phyloP scores from a whole-genome alignment of 2,888 invertebrate genomes.

The Sphinx pinastri region DNA sequence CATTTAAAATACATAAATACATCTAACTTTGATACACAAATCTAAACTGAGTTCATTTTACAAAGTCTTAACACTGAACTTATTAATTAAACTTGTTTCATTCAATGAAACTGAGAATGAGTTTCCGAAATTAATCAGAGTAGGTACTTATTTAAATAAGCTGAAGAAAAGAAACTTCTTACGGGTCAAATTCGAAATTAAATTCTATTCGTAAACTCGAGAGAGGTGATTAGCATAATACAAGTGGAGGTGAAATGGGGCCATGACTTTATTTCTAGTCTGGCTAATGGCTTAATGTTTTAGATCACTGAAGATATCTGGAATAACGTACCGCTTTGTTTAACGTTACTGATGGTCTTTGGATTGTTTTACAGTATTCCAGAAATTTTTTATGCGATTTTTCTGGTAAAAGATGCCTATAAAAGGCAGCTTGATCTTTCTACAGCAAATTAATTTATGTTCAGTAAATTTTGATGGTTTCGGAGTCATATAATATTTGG shows the following conservation, averaged over 20 bases:
- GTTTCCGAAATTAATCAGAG: conserved; percentile 75
- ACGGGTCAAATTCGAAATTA: conserved; percentile 68
- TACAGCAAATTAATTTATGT: no score
- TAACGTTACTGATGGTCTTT: no score
- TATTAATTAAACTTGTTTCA: conserved; percentile 79
- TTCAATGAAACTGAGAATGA: conserved; percentile 74
- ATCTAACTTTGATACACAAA: conserved; percentile 17
- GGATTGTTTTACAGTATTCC: no score
- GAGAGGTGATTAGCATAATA: conserved; percentile 71
- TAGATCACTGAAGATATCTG: no score
- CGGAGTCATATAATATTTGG: no score
- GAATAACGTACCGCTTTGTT: no score
- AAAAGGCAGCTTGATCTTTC: no score
- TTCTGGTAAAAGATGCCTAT: no score
- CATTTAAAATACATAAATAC: conserved; percentile 7
- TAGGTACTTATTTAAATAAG: conserved; percentile 63
- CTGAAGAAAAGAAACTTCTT: conserved; percentile 70
- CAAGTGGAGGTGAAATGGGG: conserved; percentile 62
- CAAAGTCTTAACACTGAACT: conserved; percentile 54
- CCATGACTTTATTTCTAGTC: conserved; percentile 17
- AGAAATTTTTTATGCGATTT: no score
- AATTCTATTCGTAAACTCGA: conserved; percentile 69
- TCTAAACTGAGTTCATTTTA: conserved; percentile 26
- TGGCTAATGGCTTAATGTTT: conserved; percentile 7
- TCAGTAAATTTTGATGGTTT: no score